Conservation (phyloP, 1,140 invertebrate genomes). For the Lerema accius region DNA sequence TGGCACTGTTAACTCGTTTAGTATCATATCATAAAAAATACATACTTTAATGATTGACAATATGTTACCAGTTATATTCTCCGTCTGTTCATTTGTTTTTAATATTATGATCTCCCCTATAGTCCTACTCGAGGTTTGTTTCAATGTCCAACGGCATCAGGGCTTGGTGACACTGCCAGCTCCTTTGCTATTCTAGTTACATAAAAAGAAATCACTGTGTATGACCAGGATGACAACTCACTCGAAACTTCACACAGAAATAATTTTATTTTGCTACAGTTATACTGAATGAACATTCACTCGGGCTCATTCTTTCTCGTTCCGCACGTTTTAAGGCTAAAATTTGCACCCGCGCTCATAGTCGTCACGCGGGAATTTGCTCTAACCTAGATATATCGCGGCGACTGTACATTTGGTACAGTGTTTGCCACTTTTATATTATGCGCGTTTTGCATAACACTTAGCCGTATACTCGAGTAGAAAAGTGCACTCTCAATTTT, state of each 20-base stretch:
- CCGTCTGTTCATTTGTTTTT: too few relatives aligned
- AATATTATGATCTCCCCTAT: too few relatives aligned
- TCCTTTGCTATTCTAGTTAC: too few relatives aligned
- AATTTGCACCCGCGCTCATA: constrained; percentile 13
- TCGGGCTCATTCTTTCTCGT: constrained; percentile 7
- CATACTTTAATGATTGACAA: too few relatives aligned
- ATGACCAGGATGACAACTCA: too few relatives aligned
- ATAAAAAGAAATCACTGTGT: too few relatives aligned
- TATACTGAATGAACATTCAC: constrained; percentile 1
- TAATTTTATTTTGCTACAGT: background rate
- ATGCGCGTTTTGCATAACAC: constrained; percentile 51
- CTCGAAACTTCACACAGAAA: background rate
- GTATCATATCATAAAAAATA: too few relatives aligned
- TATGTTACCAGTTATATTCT: too few relatives aligned
- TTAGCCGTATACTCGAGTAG: constrained; percentile 45
- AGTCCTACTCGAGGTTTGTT: too few relatives aligned
- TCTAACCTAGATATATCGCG: constrained; percentile 29
- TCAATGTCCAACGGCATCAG: too few relatives aligned
- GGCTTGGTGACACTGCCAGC: too few relatives aligned
- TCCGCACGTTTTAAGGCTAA: constrained; percentile 18
- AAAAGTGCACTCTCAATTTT: constrained; percentile 38
- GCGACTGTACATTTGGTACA: constrained; percentile 36
- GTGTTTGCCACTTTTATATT: constrained; percentile 47
- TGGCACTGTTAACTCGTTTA: too few relatives aligned
- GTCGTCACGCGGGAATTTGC: constrained; percentile 3